phyloP scores from a whole-genome alignment of 2,797 vertebrate genomes.

The Diglossa cyanea region DNA sequence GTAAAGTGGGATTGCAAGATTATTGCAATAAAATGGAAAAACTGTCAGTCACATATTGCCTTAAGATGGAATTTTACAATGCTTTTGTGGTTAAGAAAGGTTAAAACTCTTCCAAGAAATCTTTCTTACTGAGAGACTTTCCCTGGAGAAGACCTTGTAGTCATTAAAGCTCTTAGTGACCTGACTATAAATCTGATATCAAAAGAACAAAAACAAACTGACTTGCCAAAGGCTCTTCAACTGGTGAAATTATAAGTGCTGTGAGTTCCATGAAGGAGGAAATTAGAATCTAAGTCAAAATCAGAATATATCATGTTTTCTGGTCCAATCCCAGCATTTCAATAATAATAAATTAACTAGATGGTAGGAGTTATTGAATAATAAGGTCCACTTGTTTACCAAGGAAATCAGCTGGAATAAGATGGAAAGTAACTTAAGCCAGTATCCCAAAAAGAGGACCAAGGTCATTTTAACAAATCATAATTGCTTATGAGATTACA shows the following conservation, averaged over 20 bases:
- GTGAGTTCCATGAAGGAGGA: slow-evolving; percentile 60
- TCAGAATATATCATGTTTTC: slow-evolving; percentile 49
- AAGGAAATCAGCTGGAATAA: background rate
- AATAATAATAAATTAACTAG: slow-evolving; percentile 10
- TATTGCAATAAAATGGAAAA: slow-evolving; percentile 49
- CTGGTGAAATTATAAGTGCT: slow-evolving; percentile 60
- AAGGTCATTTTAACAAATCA: background rate
- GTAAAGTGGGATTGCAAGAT: slow-evolving; percentile 41
- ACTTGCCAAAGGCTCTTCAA: slow-evolving; percentile 24
- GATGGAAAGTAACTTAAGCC: slow-evolving; percentile 3
- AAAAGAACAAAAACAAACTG: slow-evolving; percentile 54
- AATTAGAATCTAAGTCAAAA: slow-evolving; percentile 64
- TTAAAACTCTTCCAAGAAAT: slow-evolving; percentile 49
- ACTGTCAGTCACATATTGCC: slow-evolving; percentile 26
- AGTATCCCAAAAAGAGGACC: background rate
- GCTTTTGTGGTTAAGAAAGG: slow-evolving; percentile 42
- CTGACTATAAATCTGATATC: slow-evolving; percentile 47
- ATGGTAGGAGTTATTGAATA: slow-evolving; percentile 51
- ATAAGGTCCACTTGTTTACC: slow-evolving; percentile 29
- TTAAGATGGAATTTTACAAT: slow-evolving; percentile 33
- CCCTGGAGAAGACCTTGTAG: slow-evolving; percentile 50
- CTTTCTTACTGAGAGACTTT: slow-evolving; percentile 25
- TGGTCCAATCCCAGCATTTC: slow-evolving; percentile 43
- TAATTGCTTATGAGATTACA: background rate
- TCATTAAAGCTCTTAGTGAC: slow-evolving; percentile 52